Base-by-base conservation (phyloP, 2,797 vertebrate genomes). In the Phrynocephalus forsythii region DNA sequence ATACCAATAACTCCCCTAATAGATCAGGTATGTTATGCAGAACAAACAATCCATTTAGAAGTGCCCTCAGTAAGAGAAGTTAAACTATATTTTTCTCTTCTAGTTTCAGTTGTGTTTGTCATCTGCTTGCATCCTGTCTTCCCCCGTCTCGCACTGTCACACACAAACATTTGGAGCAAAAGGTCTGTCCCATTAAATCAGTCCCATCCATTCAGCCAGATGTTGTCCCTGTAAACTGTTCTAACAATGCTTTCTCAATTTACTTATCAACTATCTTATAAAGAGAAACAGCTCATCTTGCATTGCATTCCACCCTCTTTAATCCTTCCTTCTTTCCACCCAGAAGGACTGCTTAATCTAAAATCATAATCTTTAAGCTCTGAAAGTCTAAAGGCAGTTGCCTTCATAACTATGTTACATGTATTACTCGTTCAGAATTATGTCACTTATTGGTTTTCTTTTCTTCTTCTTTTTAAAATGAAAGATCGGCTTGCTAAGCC, bases 351-450 rank as follows among this genome's bases (percentile, higher is more conserved):
- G 92, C 88, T 94, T 96, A 94, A 94, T 92, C 90, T 95, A 94
- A 95, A 94, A 93, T 91, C 91, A 95, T 95, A 95, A 95, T 95
- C 93, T 92, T 91, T 94, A 95, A 95, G 72, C 89, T 93, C 92
- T 91, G 90, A 91, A 95, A 94, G 93, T 94, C 92, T 94, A 85
- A 89, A 95, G 92, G 93, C 91, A 94, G 89, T 95, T 95, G 92
- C 92, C 92, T 95, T 94, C 90, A 93, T 92, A 94, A 93, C 93
- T 87, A 93, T 85, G 92, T 94, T 94, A 92, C 90, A 86, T 93
- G 92, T 95, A 94, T 93, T 93, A 89, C 85, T 91, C 89, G 83
- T 91, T 91, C 88, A 91, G 84, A 94, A 94, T 86, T 84, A 92
- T 82, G 84, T 24, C 87, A 71, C n/a, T 72, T 84, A 73, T 56